Evolutionary conservation across 1,140 invertebrate species (phyloP), one percentile per base, ranked within the genome.

Genomic region (Acromyrmex charruanus): DNA sequence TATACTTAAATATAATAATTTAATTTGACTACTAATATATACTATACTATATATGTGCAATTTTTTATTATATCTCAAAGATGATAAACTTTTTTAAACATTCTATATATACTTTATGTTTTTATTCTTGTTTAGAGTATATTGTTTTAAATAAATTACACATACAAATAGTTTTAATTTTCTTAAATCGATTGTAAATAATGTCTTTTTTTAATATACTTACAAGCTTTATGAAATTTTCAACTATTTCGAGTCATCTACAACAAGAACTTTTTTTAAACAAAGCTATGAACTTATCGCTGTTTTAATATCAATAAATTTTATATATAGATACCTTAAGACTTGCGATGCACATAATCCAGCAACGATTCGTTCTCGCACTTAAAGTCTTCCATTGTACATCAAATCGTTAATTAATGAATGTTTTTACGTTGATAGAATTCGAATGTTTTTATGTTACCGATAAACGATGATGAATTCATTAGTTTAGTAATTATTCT

Each of bases 401-500:
- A 39, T 39, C 18, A 49, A 25, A 77, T 68, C 28, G 44, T 80
- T 80, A 68, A 68, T 53, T 80, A 68, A 31, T 53, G 4, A 4
- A 12, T 10, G 44, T 4, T 69, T 80, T 80, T 69, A 69, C 31
- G 1, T 39, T 39, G 0, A 10, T 21, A 18, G 2, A 39, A 14
- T 2, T 55, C 0, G 3, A 14, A 3, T 7, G n/a, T 81, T 71
- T 81, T 77, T 63, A 77, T 65, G 2, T 0, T 21, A 58, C 2
- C 18, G 10, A 59, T 39, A 59, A 28, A 59, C 16, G 25, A 44
- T 49, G 25, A 44, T 49, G 28, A 51, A 16, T 71, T 44, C 31
- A 81, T 80, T 31, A 25, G 16, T 69, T 69, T 39, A 53, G 18
- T 39, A 69, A 31, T 69, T 53, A 55, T n/a, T 68, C 5, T 44